Conservation (phyloP, 1,140 invertebrate species). For the Trachelipus rathkii region DNA sequence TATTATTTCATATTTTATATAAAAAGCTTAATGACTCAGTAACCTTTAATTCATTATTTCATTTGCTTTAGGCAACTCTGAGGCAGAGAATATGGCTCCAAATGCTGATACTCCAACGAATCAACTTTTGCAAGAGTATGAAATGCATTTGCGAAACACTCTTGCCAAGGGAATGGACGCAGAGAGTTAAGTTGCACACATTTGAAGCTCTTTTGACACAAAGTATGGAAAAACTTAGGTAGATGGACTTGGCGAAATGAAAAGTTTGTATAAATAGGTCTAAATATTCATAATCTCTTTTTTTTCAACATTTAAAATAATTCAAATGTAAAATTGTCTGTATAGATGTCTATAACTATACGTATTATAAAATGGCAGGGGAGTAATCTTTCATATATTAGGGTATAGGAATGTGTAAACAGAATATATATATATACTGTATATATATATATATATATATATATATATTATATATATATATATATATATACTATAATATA, state of each 20-base stretch:
- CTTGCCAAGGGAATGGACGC: constrained; percentile 91
- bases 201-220: constrained; percentile 87
- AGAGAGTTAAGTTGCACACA: constrained; percentile 89
- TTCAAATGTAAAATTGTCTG: neutral
- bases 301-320: neutral
- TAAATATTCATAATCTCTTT: neutral
- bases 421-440: no score
- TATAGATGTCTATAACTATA: neutral
- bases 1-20: no score
- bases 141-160: constrained; percentile 89
- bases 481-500: constrained; percentile 22
- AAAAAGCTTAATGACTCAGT: no score
- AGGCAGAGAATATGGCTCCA: constrained; percentile 38
- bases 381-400: no score
- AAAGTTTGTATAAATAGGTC: neutral
- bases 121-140: constrained; percentile 81
- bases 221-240: constrained; percentile 89
- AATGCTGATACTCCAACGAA: constrained; percentile 82
- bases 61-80: constrained; percentile 41
- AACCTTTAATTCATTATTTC: neutral
- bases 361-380: neutral
- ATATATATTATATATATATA: constrained; percentile 19
- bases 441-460: constrained; percentile 23
- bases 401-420: no score
- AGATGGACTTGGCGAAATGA: constrained; percentile 39